Conservation (phyloP, 2,113 vertebrate species). For the Recurvirostra avosetta region DNA sequence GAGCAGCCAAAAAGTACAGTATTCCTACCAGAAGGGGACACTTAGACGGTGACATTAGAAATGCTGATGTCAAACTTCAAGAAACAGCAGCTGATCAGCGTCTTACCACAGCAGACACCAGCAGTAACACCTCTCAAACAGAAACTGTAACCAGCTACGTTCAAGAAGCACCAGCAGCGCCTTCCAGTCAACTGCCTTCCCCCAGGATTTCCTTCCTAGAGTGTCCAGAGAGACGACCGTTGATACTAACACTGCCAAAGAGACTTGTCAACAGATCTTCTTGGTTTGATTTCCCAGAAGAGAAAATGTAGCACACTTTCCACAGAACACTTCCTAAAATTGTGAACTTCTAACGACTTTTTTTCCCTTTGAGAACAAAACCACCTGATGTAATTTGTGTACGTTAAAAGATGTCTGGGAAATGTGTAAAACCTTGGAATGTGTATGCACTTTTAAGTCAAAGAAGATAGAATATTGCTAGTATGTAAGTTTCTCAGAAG, state of each 20-base stretch:
- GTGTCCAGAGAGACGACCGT: conserved; percentile 40
- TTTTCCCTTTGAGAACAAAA: background rate
- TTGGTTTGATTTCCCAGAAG: conserved; percentile 34
- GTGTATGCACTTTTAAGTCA: conserved; percentile 65
- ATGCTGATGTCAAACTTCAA: background rate
- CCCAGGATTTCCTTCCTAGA: conserved; percentile 48
- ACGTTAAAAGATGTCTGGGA: conserved; percentile 28
- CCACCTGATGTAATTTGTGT: conserved; percentile 3
- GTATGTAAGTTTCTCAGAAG: conserved; percentile 52
- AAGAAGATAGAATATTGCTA: conserved; percentile 38
- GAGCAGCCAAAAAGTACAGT: background rate
- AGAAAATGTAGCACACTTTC: conserved; percentile 41
- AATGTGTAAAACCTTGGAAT: conserved; percentile 39
- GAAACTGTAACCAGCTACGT: background rate
- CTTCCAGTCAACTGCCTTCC: conserved; percentile 39
- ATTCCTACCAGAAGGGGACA: background rate
- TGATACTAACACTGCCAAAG: conserved; percentile 70
- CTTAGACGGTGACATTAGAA: conserved; percentile 2
- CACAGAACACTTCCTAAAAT: background rate
- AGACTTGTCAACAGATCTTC: conserved; percentile 46
- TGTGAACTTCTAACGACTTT: background rate
- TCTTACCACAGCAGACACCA: background rate
- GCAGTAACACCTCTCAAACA: background rate
- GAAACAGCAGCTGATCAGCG: conserved; percentile 16
- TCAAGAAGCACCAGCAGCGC: conserved; percentile 39